Evolutionary conservation across 23 tunicate species (phyloP), one percentile per base, ranked within the genome.

Genomic region (Diplosoma virens): DNA sequence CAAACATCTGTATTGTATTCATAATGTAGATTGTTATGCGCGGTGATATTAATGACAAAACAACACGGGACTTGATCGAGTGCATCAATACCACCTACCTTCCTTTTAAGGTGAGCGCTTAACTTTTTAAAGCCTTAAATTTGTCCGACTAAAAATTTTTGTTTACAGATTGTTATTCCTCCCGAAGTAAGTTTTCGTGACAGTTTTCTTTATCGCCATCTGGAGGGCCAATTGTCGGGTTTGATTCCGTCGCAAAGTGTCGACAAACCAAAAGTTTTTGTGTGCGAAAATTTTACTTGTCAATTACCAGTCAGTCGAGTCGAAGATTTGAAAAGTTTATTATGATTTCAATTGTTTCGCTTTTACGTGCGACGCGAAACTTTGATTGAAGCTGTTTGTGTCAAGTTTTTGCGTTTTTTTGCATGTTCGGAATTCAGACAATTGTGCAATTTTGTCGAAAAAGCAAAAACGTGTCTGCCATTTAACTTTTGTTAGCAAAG

Each of bases 241-340:
- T 30, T 65, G 37, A 22, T n/a, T 54, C 26, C 83, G 24, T 30
- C 20, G n/a, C 74, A n/a, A 37, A 63, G 74, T 61, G 70, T 5
- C 36, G 9, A 9, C 0, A 63, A 64, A 25, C 41, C 83, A 1
- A 48, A 65, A 45, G 83, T 78, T 1, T 78, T 78, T 41, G 83
- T 78, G 3, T 78, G 83, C 47, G 83, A 78, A 65, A 78, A 78
- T 47, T 78, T 78, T 33, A 78, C 83, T 24, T 78, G 83, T 27
- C 83, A 78, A 27, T 22, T 78, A 11, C 83, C 83, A 3, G 83
- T 65, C 36, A 47, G 54, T 7, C 64, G 28, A 24, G 30, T 78
- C 27, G 37, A 47, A 23, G 78, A 72, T 25, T 26, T 72, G 3
- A 72, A 48, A 50, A 48, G 46, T 47, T 20, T 72, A 4, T 72